Conservation (phyloP, 2,888 invertebrate species). For the Ornithoptera alexandrae region DNA sequence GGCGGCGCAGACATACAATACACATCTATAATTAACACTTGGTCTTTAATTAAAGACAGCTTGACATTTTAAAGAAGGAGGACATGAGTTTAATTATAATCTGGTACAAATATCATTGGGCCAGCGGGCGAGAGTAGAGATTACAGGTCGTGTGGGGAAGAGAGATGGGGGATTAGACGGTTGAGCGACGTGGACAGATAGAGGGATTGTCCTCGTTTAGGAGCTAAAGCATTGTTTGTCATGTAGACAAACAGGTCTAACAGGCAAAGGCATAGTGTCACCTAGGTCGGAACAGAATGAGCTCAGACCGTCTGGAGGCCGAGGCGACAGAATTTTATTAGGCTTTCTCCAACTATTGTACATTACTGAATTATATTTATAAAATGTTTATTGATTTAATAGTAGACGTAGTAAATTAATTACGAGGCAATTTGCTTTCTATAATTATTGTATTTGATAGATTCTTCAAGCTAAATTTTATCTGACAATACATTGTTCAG, state of each 20-base stretch:
- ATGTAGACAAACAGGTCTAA: constrained; percentile 49
- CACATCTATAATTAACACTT: constrained; percentile 63
- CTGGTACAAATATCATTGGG: constrained; percentile 79
- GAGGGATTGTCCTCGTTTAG: constrained; percentile 70
- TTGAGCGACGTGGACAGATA: constrained; percentile 63
- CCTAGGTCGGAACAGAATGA: constrained; percentile 40
- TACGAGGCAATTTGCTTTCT: no score
- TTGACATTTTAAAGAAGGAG: constrained; percentile 79
- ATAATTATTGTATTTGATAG: no score
- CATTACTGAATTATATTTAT: neutral
- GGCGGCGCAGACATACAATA: constrained; percentile 25
- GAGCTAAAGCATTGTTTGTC: constrained; percentile 70
- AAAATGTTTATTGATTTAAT: neutral
- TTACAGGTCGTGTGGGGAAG: constrained; percentile 59
- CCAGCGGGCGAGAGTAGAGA: constrained; percentile 69
- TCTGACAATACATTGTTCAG: no score
- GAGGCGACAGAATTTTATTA: constrained; percentile 14
- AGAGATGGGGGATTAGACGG: constrained; percentile 45
- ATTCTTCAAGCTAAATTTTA: no score
- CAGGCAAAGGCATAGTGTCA: constrained; percentile 51
- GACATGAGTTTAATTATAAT: constrained; percentile 76
- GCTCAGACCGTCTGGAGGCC: constrained; percentile 51
- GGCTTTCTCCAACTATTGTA: neutral
- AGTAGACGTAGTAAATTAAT: no score
- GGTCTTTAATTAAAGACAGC: constrained; percentile 75